Conservation (phyloP, 2,113 vertebrate species). For the Uria lomvia region DNA sequence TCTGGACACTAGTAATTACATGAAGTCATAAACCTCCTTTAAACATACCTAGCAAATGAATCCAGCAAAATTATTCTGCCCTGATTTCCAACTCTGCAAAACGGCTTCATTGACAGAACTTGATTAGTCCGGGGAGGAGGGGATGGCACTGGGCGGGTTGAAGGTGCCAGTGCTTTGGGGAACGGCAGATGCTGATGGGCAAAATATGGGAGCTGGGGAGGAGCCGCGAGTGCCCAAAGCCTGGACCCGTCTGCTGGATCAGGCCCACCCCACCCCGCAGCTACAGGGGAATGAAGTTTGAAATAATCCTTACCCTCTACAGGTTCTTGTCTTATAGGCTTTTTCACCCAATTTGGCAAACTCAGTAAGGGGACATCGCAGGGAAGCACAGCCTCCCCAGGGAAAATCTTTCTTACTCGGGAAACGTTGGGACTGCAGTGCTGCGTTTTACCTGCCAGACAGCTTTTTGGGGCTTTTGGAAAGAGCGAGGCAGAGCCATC, state of each 20-base stretch:
- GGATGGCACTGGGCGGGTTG: not conserved
- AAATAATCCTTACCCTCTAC: not conserved
- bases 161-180: rapidly evolving
- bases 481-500: not conserved
- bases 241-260: not conserved
- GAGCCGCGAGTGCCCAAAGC: not conserved
- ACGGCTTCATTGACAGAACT: not conserved
- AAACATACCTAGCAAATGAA: not conserved
- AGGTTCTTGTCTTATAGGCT: not conserved
- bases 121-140: not conserved
- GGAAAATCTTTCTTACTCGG: not conserved
- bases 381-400: not conserved
- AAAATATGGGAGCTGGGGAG: not conserved
- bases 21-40: not conserved
- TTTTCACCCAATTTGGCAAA: not conserved
- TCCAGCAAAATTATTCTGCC: not conserved
- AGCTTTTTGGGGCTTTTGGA: not conserved
- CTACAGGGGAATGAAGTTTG: not conserved
- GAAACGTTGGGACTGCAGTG: not conserved
- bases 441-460: not conserved
- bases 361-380: not conserved
- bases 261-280: not conserved
- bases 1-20: not conserved
- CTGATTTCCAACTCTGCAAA: not conserved
- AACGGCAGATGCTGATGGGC: not conserved